Evolutionary conservation across 2,113 vertebrate species (phyloP), one percentile per base, ranked within the genome.

Genomic region (Corythornis vintsioides): DNA sequence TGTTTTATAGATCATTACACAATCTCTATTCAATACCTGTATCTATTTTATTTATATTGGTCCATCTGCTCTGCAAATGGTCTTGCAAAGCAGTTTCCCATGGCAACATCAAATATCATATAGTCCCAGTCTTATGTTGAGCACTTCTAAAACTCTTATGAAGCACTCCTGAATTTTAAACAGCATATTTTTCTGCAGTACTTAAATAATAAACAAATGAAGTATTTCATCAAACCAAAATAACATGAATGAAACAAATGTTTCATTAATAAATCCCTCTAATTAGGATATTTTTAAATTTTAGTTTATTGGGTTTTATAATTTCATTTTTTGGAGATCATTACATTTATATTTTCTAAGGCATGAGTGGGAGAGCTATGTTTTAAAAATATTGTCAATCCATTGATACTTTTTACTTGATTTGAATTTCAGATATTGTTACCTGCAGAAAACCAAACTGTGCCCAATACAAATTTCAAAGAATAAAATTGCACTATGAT

Each of bases 41-140:
- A 91, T 90, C 67, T 94, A 77, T 83, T 97, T 97, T 96, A 96
- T 96, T 97, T 97, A 92, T 94, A 84, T 94, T 55, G 38, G 89
- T 94, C 95, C 96, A 97, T 97, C 97, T 98, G 97, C 89, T 97
- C 78, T 78, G 89, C 89, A 97, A 96, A 96, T 86, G 82, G 77
- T 97, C 88, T 90, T 92, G 81, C 93, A 95, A 96, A 96, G 80
- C 90, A 56, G 95, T 97, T 95, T 97, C 97, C 97, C 94, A 95
- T 98, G 79, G 97, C 95, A 98, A 98, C 96, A 76, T 48, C 31
- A 80, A 86, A 83, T 92, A 96, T 31, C 88, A 96, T 86, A 93
- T 67, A 93, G 57, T 31, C 90, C n/a, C 42, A 82, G 81, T 74
- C 70, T 95, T 83, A 88, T 75, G 56, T 7, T 47, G 43, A 97